phyloP scores from a whole-genome alignment of 2,113 vertebrate genomes.

The Mesoclemmys tuberculata region DNA sequence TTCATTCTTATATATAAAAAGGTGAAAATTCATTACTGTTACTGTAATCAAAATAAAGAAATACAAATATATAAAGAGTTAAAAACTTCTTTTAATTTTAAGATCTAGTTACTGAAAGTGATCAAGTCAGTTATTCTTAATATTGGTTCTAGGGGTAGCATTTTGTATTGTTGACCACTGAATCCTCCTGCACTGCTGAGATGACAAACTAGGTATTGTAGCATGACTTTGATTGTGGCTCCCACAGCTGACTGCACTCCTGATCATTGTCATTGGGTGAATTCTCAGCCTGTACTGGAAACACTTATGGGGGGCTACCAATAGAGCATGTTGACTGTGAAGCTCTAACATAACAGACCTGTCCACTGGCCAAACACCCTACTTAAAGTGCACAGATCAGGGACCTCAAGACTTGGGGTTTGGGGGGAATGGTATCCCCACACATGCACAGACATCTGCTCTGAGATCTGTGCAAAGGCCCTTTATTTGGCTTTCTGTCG shows the following conservation, averaged over 20 bases:
- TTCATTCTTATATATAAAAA: neutral
- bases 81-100: neutral
- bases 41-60: constrained; percentile 42
- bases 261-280: neutral
- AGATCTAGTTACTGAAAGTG: constrained; percentile 5
- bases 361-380: neutral
- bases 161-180: neutral
- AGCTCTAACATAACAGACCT: neutral
- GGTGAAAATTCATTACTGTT: neutral
- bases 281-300: neutral
- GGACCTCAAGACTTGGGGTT: neutral
- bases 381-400: neutral
- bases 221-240: neutral
- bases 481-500: neutral
- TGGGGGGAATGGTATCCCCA: neutral
- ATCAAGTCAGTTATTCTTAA: neutral
- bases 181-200: neutral
- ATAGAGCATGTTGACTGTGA: neutral
- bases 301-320: neutral
- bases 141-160: neutral
- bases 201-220: neutral
- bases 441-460: neutral
- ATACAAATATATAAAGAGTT: neutral
- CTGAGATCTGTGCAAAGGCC: neutral
- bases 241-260: neutral